phyloP scores from a whole-genome alignment of 2,888 invertebrate genomes.

The Cerastis rubricosa region DNA sequence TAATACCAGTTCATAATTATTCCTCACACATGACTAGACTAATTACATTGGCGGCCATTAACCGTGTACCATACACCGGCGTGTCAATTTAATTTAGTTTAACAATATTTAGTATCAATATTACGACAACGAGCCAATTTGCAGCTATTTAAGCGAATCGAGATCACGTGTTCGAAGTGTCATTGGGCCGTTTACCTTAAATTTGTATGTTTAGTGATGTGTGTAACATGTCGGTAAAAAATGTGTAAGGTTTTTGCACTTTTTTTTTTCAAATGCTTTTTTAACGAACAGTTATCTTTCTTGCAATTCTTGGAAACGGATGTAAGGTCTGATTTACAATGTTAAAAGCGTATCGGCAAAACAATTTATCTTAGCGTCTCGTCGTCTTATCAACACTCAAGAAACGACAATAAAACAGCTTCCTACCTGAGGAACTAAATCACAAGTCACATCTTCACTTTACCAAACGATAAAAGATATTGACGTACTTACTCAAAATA shows the following conservation, averaged over 20 bases:
- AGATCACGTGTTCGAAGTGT: conserved; percentile 59
- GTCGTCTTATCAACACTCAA: conserved; percentile 30
- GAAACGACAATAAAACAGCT: conserved; percentile 31
- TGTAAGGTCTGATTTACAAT: neutral
- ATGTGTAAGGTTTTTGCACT: accelerated
- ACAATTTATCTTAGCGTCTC: neutral
- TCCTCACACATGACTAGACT: conserved; percentile 54
- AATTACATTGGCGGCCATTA: conserved; percentile 59
- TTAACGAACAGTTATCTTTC: neutral
- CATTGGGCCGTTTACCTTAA: conserved; percentile 56
- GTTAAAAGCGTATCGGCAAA: neutral
- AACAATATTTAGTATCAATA: conserved; percentile 64
- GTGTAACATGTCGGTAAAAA: conserved; percentile 36
- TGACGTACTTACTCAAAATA: conserved; percentile 68
- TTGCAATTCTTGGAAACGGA: neutral
- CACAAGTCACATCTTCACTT: conserved; percentile 50
- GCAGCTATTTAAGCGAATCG: conserved; percentile 60
- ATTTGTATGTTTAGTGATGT: conserved; percentile 44
- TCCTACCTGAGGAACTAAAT: conserved; percentile 29
- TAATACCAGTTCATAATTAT: conserved; percentile 56
- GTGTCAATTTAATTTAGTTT: conserved; percentile 67
- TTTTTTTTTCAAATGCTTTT: neutral
- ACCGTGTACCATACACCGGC: conserved; percentile 42
- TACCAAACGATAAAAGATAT: conserved; percentile 63
- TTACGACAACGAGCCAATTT: conserved; percentile 64